Base-by-base conservation (phyloP, 2,113 vertebrate genomes). In the Ploceus nigricollis region DNA sequence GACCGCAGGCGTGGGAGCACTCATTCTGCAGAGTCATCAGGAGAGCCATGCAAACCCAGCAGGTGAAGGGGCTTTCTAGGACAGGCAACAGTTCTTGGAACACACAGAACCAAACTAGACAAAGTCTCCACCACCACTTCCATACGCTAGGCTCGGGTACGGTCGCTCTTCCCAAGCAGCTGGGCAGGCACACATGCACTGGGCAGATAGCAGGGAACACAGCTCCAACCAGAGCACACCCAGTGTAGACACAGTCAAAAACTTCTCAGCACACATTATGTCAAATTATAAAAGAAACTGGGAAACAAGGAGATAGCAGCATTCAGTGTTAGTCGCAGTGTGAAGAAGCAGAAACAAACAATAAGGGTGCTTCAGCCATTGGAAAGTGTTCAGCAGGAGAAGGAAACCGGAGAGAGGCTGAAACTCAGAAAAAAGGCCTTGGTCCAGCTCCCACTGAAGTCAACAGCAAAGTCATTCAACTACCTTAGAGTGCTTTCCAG, bases 311-410 rank as follows among this genome's bases (percentile, higher is more conserved):
- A 97, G 93, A 91, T 91, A 94, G 92, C 94, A 96, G 97, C 98
- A 98, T 97, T 98, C 95, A 92, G 85, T 97, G 97, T 98, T 98
- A 98, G 98, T 98, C 91, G 87, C 53, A 66, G 87, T 90, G 95
- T 94, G 72, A 94, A 94, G 93, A 66, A 85, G 56, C 89, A 82
- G 90, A 71, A 86, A 89, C 76, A 86, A 92, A 89, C 42, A 50
- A 75, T 94, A 97, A 96, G 97, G 96, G 94, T 97, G 97, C 97
- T 98, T 98, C 96, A 97, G 97, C 95, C 97, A 87, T 64, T 45
- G 13, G 39, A 28, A 87, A 65, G 78, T 33, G 60, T 95, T 92
- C 86, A 96, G 93, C 77, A 39, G 96, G 93, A 97, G 91, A 82
- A 50, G 48, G 70, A 82, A 82, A 90, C 72, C 5, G 7, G 40